Evolutionary conservation across 2,113 vertebrate genomes (phyloP).

Genomic region (Rhinolophus ferrumequinum): DNA sequence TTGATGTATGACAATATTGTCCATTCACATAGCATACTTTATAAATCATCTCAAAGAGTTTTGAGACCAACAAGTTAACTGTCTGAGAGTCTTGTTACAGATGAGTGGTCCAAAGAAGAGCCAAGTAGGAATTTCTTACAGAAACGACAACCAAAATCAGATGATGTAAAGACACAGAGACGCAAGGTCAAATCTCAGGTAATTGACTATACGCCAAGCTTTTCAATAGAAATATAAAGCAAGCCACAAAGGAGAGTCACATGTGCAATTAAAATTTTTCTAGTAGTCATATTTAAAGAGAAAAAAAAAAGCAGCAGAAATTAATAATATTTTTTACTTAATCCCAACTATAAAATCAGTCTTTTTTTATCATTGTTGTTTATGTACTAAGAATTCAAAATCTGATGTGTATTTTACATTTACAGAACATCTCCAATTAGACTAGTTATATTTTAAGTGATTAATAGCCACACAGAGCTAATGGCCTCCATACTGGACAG

Average conservation of each 20-base stretch:
- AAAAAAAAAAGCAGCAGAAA: not conserved
- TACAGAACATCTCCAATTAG: not conserved
- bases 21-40: constrained; percentile 22
- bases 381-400: not conserved
- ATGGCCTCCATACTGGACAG: not conserved
- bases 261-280: not conserved
- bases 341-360: not conserved
- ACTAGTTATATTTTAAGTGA: not conserved
- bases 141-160: not conserved
- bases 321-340: constrained; percentile 7
- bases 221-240: not conserved
- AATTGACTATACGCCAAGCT: not conserved
- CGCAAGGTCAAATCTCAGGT: not conserved
- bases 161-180: not conserved
- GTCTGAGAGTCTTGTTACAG: not conserved
- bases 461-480: not conserved
- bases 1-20: not conserved
- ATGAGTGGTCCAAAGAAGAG: not conserved
- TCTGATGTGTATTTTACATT: too few relatives aligned
- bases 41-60: not conserved
- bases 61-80: not conserved
- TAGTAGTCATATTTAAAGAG: not conserved
- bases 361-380: not conserved
- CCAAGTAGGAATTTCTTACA: not conserved
- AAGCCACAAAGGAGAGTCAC: not conserved